Base-by-base conservation (phyloP, 2,113 vertebrate species). In the Seriola quinqueradiata region DNA sequence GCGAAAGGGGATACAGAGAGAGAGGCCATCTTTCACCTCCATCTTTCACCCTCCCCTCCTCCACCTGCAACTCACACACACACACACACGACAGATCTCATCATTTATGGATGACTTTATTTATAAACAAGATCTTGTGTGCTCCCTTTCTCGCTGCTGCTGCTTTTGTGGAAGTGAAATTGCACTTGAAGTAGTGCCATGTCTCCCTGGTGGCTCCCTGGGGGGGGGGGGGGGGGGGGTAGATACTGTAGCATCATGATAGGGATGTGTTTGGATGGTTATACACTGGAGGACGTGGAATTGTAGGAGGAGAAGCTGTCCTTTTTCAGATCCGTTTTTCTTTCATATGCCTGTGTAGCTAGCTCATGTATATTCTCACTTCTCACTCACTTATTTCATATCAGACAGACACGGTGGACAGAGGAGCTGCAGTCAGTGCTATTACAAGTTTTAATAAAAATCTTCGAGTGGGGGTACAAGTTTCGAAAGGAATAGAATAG, bases 41-140 rank as follows among this genome's bases (percentile, higher is more conserved):
- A 75, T 71, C 82, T 12, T 40, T 60, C 75, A 72, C 23, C 55
- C n/a, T 23, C 8, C 1, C 34, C 67, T 6, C 34, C 34, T 6
- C 34, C 68, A 84, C 81, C 79, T 79, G 58, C 72, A 81, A 21
- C 73, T 55, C 10, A 14, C 85, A 83, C 75, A 64, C 50, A 44
- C 61, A 60, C 76, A 74, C 68, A 28, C 28, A 2, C 19, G 32
- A 83, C 82, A 92, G 75, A 81, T 64, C 74, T 74, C 86, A 94
- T 94, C 87, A 92, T 91, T 94, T 94, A 94, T 95, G 89, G 83
- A 94, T 91, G 89, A 90, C 83, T 85, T 92, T 93, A 92, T 95
- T 91, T 92, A 93, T 93, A 94, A 92, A 93, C 86, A 89, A 79
- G 79, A 89, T 87, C 79, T 68, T 70, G 36, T 72, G 9, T 4